Conservation (phyloP, 1,140 invertebrate species). For the Choristoneura fumiferana region DNA sequence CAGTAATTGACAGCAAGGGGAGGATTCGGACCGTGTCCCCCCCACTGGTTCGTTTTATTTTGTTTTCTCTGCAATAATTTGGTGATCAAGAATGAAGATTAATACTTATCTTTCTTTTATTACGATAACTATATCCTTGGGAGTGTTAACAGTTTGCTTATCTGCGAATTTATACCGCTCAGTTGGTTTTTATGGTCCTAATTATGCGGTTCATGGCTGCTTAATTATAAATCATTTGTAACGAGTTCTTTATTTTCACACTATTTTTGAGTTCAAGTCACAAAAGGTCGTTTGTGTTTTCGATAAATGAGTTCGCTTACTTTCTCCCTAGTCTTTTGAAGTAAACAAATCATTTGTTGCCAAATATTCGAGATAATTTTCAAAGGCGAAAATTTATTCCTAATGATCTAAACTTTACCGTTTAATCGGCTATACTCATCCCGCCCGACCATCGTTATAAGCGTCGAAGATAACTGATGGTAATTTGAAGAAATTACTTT, state of each 20-base stretch:
- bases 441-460: background rate
- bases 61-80: conserved; percentile 58
- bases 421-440: conserved; percentile 32
- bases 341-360: conserved; percentile 21
- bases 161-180: conserved; percentile 7
- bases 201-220: background rate
- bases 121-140: conserved; percentile 3
- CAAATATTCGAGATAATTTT: conserved; percentile 5
- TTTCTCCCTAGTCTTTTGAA: background rate
- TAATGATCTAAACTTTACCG: conserved; percentile 34
- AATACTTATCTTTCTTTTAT: conserved; percentile 18
- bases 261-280: background rate
- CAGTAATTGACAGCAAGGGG: conserved; percentile 71
- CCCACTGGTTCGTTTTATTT: conserved; percentile 37
- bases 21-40: conserved; percentile 43
- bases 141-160: conserved; percentile 11
- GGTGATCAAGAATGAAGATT: conserved; percentile 36
- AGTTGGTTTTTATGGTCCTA: conserved; percentile 2
- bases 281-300: background rate
- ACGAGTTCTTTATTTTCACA: conserved; percentile 20
- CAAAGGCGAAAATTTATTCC: conserved; percentile 25
- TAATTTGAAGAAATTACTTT: conserved; percentile 19
- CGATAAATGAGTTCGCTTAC: background rate
- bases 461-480: conserved; percentile 13
- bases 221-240: background rate